Percentiles rank a stretch among this genome's conserved stretches.
Conservation (phyloP, 2,888 invertebrate genomes). For the Syritta pipiens region DNA sequence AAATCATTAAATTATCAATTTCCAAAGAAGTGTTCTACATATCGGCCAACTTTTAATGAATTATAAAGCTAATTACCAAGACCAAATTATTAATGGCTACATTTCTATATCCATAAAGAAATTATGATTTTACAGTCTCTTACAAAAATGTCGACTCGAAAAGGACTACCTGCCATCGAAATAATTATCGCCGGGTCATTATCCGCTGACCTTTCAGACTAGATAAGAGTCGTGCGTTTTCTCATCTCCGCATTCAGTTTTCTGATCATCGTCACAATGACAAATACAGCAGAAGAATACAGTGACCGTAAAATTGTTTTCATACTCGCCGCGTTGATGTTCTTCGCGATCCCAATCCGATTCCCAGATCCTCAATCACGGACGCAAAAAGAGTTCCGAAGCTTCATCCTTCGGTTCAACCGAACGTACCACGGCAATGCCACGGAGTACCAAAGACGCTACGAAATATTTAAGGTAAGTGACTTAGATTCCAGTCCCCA, state of each 20-base stretch:
- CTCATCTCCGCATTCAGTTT: conserved; percentile 5
- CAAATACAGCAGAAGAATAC: not conserved
- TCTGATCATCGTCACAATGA: conserved; percentile 12
- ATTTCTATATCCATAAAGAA: no score
- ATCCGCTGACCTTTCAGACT: no score
- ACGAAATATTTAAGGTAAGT: conserved; percentile 40
- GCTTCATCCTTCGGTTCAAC: conserved; percentile 39
- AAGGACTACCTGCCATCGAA: no score
- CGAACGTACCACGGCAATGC: conserved; percentile 31
- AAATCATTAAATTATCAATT: no score
- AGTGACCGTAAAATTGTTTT: conserved; percentile 25
- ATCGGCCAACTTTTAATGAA: no score
- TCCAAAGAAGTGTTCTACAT: no score
- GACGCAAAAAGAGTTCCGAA: conserved; percentile 27
- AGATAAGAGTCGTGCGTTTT: not conserved
- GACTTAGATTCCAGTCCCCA: not conserved
- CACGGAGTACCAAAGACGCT: conserved; percentile 32
- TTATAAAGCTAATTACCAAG: no score
- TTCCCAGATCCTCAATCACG: conserved; percentile 26
- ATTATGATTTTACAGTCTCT: no score
- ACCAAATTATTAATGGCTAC: no score
- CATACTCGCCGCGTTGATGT: conserved; percentile 26
- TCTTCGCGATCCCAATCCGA: conserved; percentile 52
- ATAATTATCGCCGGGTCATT: no score
- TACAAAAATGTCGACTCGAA: no score